Conservation (phyloP, 2,113 vertebrate species). For the Chrysemys picta region DNA sequence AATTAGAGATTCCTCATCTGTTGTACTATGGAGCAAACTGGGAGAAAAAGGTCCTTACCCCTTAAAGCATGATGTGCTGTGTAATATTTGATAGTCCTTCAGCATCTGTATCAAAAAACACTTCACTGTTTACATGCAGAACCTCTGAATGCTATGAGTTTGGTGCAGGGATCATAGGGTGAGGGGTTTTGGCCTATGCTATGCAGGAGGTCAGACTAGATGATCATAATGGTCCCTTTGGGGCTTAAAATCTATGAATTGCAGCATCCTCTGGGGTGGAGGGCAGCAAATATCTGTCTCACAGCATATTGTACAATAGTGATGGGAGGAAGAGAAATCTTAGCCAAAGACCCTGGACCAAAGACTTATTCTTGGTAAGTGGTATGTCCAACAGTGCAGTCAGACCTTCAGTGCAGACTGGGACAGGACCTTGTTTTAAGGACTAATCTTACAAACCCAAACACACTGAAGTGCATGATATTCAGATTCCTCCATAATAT, state of each 20-base stretch:
- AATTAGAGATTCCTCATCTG: rapidly evolving
- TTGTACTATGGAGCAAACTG: background rate
- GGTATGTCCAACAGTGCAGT: background rate
- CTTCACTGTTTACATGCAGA: background rate
- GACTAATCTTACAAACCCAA: background rate
- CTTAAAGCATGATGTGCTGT: background rate
- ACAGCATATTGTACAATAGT: background rate
- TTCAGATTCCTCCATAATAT: background rate
- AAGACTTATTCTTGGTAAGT: background rate
- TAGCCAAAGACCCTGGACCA: background rate
- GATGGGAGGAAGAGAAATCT: background rate
- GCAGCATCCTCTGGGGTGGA: background rate
- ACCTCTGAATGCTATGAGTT: background rate
- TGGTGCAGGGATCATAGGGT: rapidly evolving
- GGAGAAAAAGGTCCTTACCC: background rate
- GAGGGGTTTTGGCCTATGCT: background rate
- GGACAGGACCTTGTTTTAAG: too few relatives aligned
- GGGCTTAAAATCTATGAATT: background rate
- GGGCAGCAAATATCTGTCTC: background rate
- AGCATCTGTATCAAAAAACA: background rate
- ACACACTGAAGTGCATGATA: background rate
- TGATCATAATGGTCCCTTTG: background rate
- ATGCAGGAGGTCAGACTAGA: background rate
- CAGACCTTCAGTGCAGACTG: background rate
- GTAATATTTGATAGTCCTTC: background rate